Evolutionary conservation across 2,888 invertebrate species (phyloP), one percentile per base, ranked within the genome.

Genomic region (Alloplasta piceator): DNA sequence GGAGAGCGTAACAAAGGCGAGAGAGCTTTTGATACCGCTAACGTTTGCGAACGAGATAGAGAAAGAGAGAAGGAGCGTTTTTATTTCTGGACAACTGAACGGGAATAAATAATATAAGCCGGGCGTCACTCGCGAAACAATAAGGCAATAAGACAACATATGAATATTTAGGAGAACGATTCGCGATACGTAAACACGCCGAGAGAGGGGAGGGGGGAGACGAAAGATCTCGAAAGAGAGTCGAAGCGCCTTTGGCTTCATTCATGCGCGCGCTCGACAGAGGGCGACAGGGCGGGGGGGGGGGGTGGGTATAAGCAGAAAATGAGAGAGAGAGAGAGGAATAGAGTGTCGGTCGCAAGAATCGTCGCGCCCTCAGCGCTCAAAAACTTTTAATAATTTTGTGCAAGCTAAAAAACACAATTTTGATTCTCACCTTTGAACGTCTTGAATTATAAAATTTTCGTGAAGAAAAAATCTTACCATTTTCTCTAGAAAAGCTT

Each of bases 251-350:
- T 85, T 85, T 86, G 87, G 85, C 85, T 89, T 89, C 90, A 90
- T 90, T 90, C 90, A 90, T 90, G 86, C 86, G 82, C 82, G 61
- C 80, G 82, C 78, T 75, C 78, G 67, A 46, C 71, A 66, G 67
- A 63, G 70, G 61, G 52, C 52, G 63, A 9, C 6, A 50, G 55
- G 72, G 6, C 38, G 16, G 50, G 9, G 50, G 10, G 43, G 41
- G 72, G 75, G 7, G 50, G 68, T 39, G 68, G 78, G 48, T 58
- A 26, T 26, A 26, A 26, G 26, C 26, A 55, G 70, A 5, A 26
- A 9, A 9, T 55, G 46, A 46, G 55, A 72, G 63, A 38, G 3
- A 26, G 26, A 46, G 73, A n/a, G n/a, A 39, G 16, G 16, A 9
- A 16, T 64, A 26, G 26, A 26, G 70, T 75, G 67, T 78, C 74